A percentile compares a stretch with the other conserved stretches of the same genome.
Conservation (phyloP, 2,888 invertebrate species). For the Periphyllus acericola region DNA sequence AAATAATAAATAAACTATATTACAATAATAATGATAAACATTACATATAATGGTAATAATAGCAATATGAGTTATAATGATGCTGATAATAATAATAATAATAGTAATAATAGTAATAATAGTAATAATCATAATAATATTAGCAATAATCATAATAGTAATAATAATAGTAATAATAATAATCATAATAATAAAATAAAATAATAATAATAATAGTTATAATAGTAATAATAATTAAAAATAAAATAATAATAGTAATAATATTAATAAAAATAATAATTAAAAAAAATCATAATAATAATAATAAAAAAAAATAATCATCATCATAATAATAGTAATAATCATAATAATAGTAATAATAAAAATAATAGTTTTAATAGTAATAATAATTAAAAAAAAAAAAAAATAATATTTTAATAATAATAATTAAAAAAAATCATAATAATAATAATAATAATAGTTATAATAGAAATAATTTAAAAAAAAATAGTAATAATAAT, state of each 20-base stretch:
- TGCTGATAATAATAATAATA: background rate
- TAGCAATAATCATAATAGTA: background rate
- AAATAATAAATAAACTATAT: conserved; percentile 43
- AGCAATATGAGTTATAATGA: background rate
- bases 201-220: background rate
- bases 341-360: background rate
- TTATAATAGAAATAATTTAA: background rate
- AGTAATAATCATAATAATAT: background rate
- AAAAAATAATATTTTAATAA: background rate
- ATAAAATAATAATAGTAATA: conserved; percentile 8
- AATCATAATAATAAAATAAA: background rate
- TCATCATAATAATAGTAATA: background rate
- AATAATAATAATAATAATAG: conserved; percentile 6
- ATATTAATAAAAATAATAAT: conserved; percentile 1
- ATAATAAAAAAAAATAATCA: no score
- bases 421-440: background rate
- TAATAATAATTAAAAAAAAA: background rate
- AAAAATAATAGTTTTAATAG: conserved; percentile 16
- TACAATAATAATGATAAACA: conserved; percentile 31
- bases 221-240: background rate
- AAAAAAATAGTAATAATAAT: background rate
- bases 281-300: no score
- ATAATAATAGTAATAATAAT: conserved; percentile 21
- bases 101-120: conserved; percentile 8
- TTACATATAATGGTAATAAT: conserved; percentile 17